Evolutionary conservation across 2,113 vertebrate genomes (phyloP).

Genomic region (Ammodytes marinus): DNA sequence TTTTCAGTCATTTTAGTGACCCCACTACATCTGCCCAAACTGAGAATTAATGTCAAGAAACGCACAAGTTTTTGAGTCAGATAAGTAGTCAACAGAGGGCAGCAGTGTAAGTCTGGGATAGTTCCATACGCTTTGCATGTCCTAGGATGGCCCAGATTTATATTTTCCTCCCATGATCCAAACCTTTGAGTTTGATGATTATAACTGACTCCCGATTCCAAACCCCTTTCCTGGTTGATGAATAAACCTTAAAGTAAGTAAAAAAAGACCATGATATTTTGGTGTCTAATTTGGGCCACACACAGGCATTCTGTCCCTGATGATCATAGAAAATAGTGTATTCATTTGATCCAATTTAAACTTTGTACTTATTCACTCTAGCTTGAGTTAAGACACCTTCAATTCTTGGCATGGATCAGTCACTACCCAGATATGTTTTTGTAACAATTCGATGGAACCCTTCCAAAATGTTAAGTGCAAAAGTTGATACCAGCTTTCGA

Average conservation of each 20-base stretch:
- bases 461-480: neutral
- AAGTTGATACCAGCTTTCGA: neutral
- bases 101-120: constrained; percentile 50
- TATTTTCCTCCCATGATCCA: neutral
- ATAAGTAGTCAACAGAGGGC: constrained; percentile 68
- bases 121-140: constrained; percentile 10
- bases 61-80: constrained; percentile 19
- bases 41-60: constrained; percentile 25
- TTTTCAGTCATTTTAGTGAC: constrained; percentile 4
- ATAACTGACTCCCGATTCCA: neutral
- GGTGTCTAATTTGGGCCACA: neutral
- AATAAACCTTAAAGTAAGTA: neutral
- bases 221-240: neutral
- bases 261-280: neutral
- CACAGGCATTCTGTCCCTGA: neutral
- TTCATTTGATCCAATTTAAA: neutral
- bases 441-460: neutral
- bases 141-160: constrained; percentile 7
- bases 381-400: neutral
- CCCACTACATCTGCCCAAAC: constrained; percentile 10
- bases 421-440: neutral
- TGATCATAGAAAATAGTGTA: neutral
- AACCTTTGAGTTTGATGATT: neutral
- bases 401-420: neutral
- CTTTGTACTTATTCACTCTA: neutral